A percentile compares a stretch with the other conserved stretches of the same genome.
phyloP scores from a whole-genome alignment of 2,113 vertebrate genomes.

The Melanotaenia duboulayi region DNA sequence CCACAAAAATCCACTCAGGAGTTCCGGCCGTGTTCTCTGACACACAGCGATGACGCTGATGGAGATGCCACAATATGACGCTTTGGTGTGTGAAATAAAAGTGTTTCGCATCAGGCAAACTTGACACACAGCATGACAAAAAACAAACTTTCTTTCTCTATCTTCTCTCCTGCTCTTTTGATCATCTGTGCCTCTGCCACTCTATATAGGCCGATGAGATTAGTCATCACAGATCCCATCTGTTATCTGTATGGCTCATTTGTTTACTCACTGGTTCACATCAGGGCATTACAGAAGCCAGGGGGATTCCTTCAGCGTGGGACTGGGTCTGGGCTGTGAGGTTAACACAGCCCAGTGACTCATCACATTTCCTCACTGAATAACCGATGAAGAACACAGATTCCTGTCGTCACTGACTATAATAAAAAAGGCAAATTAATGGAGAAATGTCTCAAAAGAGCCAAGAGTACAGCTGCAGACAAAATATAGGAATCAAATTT shows the following conservation, averaged over 20 bases:
- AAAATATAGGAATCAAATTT: not conserved
- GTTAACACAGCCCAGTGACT: constrained; percentile 55
- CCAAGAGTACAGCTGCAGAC: not conserved
- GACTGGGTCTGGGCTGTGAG: constrained; percentile 25
- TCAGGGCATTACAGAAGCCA: constrained; percentile 41
- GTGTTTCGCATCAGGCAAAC: constrained; percentile 25
- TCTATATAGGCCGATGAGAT: constrained; percentile 53
- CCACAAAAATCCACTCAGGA: constrained; percentile 41
- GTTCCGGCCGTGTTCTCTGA: constrained; percentile 45
- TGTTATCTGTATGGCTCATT: constrained; percentile 72
- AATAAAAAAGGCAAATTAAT: constrained; percentile 4
- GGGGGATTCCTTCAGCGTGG: constrained; percentile 46
- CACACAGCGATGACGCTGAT: constrained; percentile 48
- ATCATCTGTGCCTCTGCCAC: constrained; percentile 33
- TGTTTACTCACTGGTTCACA: constrained; percentile 71
- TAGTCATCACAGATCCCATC: constrained; percentile 65
- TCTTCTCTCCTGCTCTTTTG: constrained; percentile 25
- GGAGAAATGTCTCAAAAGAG: not conserved
- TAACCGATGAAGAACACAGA: constrained; percentile 30
- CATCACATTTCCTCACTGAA: constrained; percentile 50
- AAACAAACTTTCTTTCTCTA: constrained; percentile 35
- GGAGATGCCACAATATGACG: constrained; percentile 15
- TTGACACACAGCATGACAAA: constrained; percentile 14
- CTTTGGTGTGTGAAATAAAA: constrained; percentile 58
- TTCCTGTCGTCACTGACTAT: constrained; percentile 18